Evolutionary conservation across 2,797 vertebrate genomes (phyloP).

Genomic region (Balearica regulorum): DNA sequence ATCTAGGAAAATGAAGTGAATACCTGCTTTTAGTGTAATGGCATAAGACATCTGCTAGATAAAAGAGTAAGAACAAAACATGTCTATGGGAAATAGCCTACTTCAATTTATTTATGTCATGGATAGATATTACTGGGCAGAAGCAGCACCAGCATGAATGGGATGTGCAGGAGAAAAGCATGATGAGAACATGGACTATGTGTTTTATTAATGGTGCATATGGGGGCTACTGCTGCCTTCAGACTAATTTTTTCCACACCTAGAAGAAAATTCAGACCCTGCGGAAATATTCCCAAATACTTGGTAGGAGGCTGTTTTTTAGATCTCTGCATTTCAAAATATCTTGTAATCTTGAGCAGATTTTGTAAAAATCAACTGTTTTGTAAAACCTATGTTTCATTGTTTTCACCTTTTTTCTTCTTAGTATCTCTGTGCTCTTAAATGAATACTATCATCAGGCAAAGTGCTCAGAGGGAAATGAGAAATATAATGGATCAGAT

Average conservation of each 20-base stretch:
- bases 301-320: not conserved
- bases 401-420: not conserved
- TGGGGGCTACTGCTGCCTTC: not conserved
- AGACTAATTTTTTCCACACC: not conserved
- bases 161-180: not conserved
- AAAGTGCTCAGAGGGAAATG: not conserved
- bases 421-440: not conserved
- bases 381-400: not conserved
- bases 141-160: not conserved
- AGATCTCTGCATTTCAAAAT: not conserved
- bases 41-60: not conserved
- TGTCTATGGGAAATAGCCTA: not conserved
- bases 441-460: not conserved
- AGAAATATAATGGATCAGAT: not conserved
- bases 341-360: not conserved
- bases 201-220: not conserved
- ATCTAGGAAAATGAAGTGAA: not conserved
- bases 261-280: not conserved
- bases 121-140: not conserved
- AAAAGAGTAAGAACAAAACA: not conserved
- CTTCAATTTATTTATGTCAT: not conserved
- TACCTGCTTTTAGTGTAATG: not conserved
- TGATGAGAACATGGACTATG: not conserved
- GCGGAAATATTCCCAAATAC: not conserved
- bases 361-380: not conserved